phyloP scores from a whole-genome alignment of 2,888 invertebrate species.

The Lysandra coridon region DNA sequence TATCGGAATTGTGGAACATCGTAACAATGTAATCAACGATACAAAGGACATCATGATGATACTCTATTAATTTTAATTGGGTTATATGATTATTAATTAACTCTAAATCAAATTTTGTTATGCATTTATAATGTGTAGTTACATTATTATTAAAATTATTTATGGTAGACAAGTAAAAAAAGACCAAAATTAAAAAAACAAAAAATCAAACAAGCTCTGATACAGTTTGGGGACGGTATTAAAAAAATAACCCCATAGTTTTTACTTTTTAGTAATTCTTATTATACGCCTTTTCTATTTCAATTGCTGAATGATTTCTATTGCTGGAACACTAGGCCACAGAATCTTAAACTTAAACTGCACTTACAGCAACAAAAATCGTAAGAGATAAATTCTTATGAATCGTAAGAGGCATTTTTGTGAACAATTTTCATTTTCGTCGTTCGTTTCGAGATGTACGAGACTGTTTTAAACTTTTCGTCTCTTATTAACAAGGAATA shows the following conservation, averaged over 20 bases:
- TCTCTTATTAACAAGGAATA: background rate
- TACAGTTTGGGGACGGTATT: too few species aligned
- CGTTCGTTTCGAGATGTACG: too few species aligned
- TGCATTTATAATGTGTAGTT: background rate
- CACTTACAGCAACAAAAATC: background rate
- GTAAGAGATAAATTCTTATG: background rate
- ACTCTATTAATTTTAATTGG: background rate
- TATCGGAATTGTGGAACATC: background rate
- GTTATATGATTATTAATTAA: background rate
- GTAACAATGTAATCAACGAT: slow-evolving; percentile 1
- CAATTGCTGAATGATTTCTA: too few species aligned
- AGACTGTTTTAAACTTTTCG: background rate
- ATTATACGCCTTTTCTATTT: too few species aligned
- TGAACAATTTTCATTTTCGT: background rate
- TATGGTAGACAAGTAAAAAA: background rate
- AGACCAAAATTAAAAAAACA: too few species aligned
- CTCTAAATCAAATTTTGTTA: background rate
- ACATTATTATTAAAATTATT: background rate
- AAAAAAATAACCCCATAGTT: too few species aligned
- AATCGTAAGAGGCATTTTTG: background rate
- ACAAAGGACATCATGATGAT: background rate
- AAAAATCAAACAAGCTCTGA: too few species aligned
- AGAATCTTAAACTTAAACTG: too few species aligned
- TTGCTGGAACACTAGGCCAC: too few species aligned
- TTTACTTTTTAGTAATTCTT: too few species aligned